Conservation (phyloP, 1,140 invertebrate genomes). For the Hyles vespertilio region DNA sequence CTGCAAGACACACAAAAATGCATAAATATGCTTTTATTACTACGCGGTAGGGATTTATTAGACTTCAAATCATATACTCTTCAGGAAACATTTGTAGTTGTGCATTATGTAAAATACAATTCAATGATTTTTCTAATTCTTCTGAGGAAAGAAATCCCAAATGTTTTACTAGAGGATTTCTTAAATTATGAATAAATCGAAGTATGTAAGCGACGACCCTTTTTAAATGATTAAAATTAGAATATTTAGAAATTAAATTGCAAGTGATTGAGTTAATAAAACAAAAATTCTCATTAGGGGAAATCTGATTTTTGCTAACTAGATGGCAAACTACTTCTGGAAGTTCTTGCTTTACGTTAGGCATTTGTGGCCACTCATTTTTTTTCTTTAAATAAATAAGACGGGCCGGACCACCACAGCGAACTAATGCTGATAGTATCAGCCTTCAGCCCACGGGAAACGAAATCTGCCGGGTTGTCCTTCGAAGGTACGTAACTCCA, state of each 20-base stretch:
- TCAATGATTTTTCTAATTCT: constrained; percentile 7
- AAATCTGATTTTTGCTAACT: too few relatives aligned
- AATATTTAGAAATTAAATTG: constrained; percentile 7
- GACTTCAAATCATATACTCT: constrained; percentile 8
- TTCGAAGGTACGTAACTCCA: constrained; percentile 43
- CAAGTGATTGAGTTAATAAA: constrained; percentile 2
- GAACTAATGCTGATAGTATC: constrained; percentile 8
- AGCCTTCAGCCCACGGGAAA: constrained; percentile 48
- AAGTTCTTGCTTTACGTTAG: constrained; percentile 2
- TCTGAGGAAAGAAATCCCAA: background rate
- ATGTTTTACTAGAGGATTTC: constrained; percentile 13
- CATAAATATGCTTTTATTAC: constrained; percentile 26
- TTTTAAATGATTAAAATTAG: constrained; percentile 9
- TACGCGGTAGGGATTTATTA: constrained; percentile 6
- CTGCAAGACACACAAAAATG: constrained; percentile 22
- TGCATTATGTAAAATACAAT: constrained; percentile 6
- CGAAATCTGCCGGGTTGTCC: constrained; percentile 60
- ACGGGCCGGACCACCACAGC: constrained; percentile 15
- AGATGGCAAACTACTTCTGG: constrained; percentile 5
- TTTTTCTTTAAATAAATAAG: constrained; percentile 9
- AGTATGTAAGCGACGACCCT: constrained; percentile 13
- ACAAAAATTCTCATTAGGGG: too few relatives aligned
- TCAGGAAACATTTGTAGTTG: constrained; percentile 18
- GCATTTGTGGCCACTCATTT: too few relatives aligned
- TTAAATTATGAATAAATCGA: constrained; percentile 17